Evolutionary conservation across 2,113 vertebrate genomes (phyloP), one percentile per base, ranked within the genome.

Genomic region (Urocolius indicus): DNA sequence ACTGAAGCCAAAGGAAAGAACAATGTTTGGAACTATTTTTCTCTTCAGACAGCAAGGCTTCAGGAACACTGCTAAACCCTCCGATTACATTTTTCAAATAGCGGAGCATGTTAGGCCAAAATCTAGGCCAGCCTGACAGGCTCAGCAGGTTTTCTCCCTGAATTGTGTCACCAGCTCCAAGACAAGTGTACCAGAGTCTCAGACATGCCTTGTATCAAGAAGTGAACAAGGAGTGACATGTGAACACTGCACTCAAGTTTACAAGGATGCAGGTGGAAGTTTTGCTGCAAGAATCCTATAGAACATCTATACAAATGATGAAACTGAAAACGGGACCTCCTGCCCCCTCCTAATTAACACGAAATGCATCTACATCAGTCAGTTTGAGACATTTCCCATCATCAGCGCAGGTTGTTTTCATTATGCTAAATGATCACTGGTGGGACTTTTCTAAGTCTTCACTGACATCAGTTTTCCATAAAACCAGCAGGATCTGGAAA

Each of bases 1-100:
- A 24, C 34, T 74, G 63, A 52, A 77, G 63, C 29, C 34, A 63
- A 41, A 74, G 63, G 51, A 48, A 67, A 46, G 21, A 83, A 23
- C 24, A 29, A 59, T 1, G 9, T 59, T 91, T 27, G 61, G 51
- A 80, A 36, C 72, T 57, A 29, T 21, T 87, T 91, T 93, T 69
- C 67, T 94, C 51, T 68, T 68, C 26, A 76, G 72, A 90, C 22
- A 73, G 48, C n/a, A 26, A 89, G 57, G 68, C 95, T 94, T 91
- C 0, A 0, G 79, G 76, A 94, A 34, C 11, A 3, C 6, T 11
- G 61, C 67, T 93, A 87, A 95, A 96, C 32, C 85, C 80, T 87
- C 79, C 94, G 89, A 92, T 90, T 96, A 87, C 94, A 94, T 97
- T 96, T 97, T 96, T 96, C 86, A 92, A 96, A 97, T 94, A 94